Percentiles rank a stretch among this genome's conserved stretches.
Conservation (phyloP, 2,888 invertebrate species). For the Cordilura impudica region DNA sequence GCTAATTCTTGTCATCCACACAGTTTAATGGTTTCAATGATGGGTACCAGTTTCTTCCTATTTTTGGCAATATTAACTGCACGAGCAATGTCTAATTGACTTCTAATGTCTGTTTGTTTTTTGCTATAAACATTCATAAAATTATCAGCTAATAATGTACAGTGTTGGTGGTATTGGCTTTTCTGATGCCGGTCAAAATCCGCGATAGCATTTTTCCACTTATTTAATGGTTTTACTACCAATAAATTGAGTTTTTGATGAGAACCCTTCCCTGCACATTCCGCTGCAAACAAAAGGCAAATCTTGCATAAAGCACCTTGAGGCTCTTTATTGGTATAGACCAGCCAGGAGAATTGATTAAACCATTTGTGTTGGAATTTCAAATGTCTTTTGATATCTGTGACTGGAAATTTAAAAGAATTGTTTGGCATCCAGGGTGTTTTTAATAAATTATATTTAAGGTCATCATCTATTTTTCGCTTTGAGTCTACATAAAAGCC, state of each 20-base stretch:
- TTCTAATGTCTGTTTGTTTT: constrained; percentile 3
- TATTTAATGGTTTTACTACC: constrained; percentile 13
- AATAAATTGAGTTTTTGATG: too few species aligned
- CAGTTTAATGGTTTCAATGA: constrained; percentile 26
- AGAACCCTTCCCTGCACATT: too few species aligned
- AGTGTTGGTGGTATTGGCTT: background rate
- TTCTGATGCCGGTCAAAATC: background rate
- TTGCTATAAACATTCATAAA: background rate
- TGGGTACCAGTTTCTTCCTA: background rate
- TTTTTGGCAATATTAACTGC: constrained; percentile 8
- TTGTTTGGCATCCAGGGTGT: too few species aligned
- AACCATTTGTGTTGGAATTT: too few species aligned
- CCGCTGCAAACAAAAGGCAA: too few species aligned
- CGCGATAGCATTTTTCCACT: constrained; percentile 25
- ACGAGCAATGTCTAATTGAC: background rate
- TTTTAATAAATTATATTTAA: too few species aligned
- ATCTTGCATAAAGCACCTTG: too few species aligned
- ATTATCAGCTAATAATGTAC: background rate
- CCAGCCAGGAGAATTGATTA: too few species aligned
- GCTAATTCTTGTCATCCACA: constrained; percentile 23
- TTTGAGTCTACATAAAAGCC: constrained; percentile 30
- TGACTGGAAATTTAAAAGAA: too few species aligned
- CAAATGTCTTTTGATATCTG: too few species aligned
- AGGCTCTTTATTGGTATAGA: too few species aligned
- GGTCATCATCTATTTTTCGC: constrained; percentile 3